Percentiles rank a stretch among this genome's conserved stretches.
Evolutionary conservation across 2,797 vertebrate species (phyloP).

Genomic region (Thripadectes ignobilis): DNA sequence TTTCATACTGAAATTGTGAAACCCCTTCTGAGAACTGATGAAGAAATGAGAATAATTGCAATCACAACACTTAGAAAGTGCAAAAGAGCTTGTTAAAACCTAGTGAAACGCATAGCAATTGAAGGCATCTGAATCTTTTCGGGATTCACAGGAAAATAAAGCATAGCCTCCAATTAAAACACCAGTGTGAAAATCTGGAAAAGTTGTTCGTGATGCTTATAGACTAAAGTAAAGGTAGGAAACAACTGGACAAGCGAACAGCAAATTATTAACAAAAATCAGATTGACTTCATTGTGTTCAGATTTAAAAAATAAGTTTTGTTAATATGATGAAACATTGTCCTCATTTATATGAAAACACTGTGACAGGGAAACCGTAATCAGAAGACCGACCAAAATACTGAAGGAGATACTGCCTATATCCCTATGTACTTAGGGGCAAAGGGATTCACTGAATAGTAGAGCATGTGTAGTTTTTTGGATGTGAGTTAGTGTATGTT

Average conservation of each 20-base stretch:
- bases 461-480: background rate
- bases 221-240: background rate
- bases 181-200: background rate
- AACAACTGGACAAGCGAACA: background rate
- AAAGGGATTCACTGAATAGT: background rate
- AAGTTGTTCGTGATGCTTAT: background rate
- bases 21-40: constrained; percentile 22
- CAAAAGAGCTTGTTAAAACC: constrained; percentile 57
- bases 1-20: constrained; percentile 52
- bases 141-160: background rate
- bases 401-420: background rate
- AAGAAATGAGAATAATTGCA: constrained; percentile 67
- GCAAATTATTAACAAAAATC: background rate
- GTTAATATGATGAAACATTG: background rate
- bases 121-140: background rate
- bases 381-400: background rate
- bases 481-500: background rate
- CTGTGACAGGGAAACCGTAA: background rate
- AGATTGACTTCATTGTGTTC: background rate
- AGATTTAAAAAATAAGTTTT: background rate
- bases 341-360: background rate
- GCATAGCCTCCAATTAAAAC: background rate
- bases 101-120: background rate
- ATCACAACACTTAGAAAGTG: constrained; percentile 67
- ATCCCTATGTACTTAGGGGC: background rate